Base-by-base conservation (phyloP, 2,888 invertebrate species). In the Ischnus inquisitorius region DNA sequence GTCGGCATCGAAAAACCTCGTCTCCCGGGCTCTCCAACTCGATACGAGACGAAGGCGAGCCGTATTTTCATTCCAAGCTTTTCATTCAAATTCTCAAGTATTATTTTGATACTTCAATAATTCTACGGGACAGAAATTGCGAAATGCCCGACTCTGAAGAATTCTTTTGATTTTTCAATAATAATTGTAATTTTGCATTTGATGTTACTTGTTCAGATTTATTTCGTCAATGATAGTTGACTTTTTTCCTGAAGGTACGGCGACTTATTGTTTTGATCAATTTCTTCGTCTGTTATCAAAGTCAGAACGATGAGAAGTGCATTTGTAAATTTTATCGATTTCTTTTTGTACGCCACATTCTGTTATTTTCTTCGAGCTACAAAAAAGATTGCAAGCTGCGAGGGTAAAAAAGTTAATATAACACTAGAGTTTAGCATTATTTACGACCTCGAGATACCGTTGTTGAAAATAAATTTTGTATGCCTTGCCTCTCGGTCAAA, bases 1-100 rank as follows among this genome's bases (percentile, higher is more conserved):
- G 6, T 76, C 43, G 69, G 64, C 62, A 34, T 25, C 62, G 64
- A 54, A 64, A 76, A 81, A 34, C 69, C 54, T 69, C 68, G 19
- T 34, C 41, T 10, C 8, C 12, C n/a, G 19, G 16, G 62, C 68
- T 39, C 74, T 43, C 54, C 12, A 51, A 48, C 74, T 48, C 74
- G 72, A 79, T 79, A 64, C n/a, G 28, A 79, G 39, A 75, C 10
- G 22, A 75, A 28, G 41, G 51, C 51, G 46, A 60, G 64, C 41
- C 28, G 1, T 60, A 60, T 10, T 60, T 60, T 60, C 28, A 10
- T 60, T 28, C 5, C 4, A 28, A 28, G 25, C 28, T 1, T 60
- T 60, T 60, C 0, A 14, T 28, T 60, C 54, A 19, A 34, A 54
- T 54, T 54, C 3, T 22, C 54, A 19, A 3, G 22, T 22, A 19